Evolutionary conservation across 1,140 invertebrate genomes (phyloP).

Genomic region (Trichonephila inaurata): DNA sequence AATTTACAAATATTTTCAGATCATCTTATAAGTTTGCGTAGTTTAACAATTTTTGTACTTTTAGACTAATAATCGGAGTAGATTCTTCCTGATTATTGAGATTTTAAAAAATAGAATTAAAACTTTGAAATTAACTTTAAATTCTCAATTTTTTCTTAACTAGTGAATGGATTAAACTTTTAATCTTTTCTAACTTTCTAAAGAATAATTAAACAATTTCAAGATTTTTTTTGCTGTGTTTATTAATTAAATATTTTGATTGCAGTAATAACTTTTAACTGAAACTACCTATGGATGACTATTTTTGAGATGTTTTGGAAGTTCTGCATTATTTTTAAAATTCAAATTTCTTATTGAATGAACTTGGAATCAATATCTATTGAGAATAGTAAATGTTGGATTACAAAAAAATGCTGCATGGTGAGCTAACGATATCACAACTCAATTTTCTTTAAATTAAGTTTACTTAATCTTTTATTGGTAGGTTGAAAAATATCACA

Average conservation of each 20-base stretch:
- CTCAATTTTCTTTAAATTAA: not conserved
- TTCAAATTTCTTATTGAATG: slow-evolving; percentile 10
- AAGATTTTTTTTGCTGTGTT: not conserved
- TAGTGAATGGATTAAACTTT: no score
- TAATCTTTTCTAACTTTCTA: not conserved
- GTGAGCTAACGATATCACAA: not conserved
- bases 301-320: not conserved
- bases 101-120: no score
- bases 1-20: no score
- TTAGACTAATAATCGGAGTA: no score
- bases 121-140: no score
- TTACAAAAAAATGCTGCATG: not conserved
- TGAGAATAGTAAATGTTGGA: not conserved
- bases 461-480: no score
- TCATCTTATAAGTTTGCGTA: not conserved
- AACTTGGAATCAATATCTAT: not conserved
- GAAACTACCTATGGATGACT: not conserved
- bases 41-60: not conserved
- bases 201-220: not conserved
- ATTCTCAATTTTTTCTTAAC: no score
- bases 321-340: not conserved
- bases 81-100: no score
- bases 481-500: no score
- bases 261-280: slow-evolving; percentile 13
- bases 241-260: not conserved